Base-by-base conservation (phyloP, 1,140 invertebrate genomes). In the Orius laevigatus region DNA sequence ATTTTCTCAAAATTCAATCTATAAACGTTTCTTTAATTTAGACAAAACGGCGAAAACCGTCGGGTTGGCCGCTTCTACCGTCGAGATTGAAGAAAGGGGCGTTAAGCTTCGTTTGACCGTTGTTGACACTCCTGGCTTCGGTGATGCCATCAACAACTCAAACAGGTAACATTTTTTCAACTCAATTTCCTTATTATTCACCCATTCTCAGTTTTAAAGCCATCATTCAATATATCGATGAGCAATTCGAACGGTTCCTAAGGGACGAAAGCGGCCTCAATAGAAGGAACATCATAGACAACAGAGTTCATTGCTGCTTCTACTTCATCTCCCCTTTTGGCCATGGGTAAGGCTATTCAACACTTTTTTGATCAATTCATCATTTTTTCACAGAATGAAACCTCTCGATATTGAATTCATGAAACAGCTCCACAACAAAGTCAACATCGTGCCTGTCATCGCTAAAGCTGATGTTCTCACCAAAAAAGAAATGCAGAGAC, bases 311-410 rank as follows among this genome's bases (percentile, higher is more conserved):
- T 63, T 93, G 88, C 66, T 98, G 94, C 69, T 90, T 99, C 58
- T 99, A 98, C 68, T 99, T 99, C 65, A 97, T 99, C 61, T 93
- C 94, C 39, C 95, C 96, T 11, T 92, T 92, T 66, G 93, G 93
- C 25, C 93, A 98, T 71, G 92, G 93, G 78, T 84, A 71, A 60
- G 62, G 33, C n/a, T 34, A 34, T 34, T 8, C 33, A 34, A 34
- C 33, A 9, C n/a, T n/a, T 34, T 38, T 38, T 38, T 38, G 15
- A 3, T 16, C 3, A 16, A 38, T 3, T 38, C 3, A 38, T 38
- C 10, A 31, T 57, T 51, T 49, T 55, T 54, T 64, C 61, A 44
- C 55, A 81, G 78, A 12, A 64, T 86, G 43, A 85, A 85, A 57
- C 82, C 81, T 0, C 64, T 98, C 52, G 95, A 99, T 65, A 84